Percentiles rank a stretch among this genome's conserved stretches.
Conservation (phyloP, 2,888 invertebrate species). For the Oconnorella tubifera region DNA sequence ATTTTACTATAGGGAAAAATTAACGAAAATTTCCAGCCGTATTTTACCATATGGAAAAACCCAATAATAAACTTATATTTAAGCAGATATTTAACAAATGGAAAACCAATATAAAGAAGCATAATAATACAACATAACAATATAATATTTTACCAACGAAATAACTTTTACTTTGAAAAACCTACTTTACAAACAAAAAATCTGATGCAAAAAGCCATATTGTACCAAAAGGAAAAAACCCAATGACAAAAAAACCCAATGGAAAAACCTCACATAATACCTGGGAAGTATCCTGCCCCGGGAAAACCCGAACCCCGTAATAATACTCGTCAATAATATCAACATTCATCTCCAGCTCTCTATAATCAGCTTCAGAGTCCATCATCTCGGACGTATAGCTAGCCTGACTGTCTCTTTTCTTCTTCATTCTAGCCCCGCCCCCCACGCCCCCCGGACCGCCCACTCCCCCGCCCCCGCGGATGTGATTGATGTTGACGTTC, state of each 20-base stretch:
- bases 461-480: constrained; percentile 3
- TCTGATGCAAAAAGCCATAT: background rate
- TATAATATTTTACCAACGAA: background rate
- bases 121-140: too few species aligned
- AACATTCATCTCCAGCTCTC: constrained; percentile 50
- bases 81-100: too few species aligned
- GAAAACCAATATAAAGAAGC: too few species aligned
- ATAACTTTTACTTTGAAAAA: background rate
- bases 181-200: background rate
- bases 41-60: too few species aligned
- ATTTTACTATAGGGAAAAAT: too few species aligned
- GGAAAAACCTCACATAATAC: background rate
- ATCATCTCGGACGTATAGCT: constrained; percentile 36
- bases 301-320: constrained; percentile 79
- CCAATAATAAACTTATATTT: too few species aligned
- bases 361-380: constrained; percentile 35
- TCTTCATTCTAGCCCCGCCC: constrained; percentile 21
- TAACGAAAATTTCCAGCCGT: too few species aligned
- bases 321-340: constrained; percentile 89
- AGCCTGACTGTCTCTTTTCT: constrained; percentile 26
- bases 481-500: constrained; percentile 16
- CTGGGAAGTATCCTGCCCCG: constrained; percentile 61
- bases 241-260: background rate
- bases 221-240: too few species aligned
- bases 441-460: background rate